Evolutionary conservation across 2,888 invertebrate genomes (phyloP), one percentile per base, ranked within the genome.

Genomic region (Leucophenga montana): DNA sequence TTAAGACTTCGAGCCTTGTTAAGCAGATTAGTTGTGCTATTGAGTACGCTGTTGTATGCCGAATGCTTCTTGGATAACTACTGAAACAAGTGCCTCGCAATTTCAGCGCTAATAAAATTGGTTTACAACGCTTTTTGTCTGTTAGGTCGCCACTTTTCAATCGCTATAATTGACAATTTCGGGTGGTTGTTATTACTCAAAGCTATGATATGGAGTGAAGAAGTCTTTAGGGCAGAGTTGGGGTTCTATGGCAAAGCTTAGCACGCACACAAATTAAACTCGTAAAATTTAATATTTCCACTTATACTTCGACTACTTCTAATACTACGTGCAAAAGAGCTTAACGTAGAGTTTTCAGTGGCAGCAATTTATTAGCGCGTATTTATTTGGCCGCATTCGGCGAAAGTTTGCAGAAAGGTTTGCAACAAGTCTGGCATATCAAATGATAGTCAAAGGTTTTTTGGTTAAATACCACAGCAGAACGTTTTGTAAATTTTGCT

Each of bases 271-370:
- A 82, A 82, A 83, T 82, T 82, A 82, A 82, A 75, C 75, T 83
- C 82, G 85, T 82, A 84, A 82, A 82, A 82, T 82, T 82, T 82
- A 82, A 82, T 82, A 82, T 82, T 83, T 81, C 67, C 61, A 68
- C 67, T 68, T 68, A 22, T 1, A 11, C 1, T 16, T 33, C 4
- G 39, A 39, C 39, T 11, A 39, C 9, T 8, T n/a, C n/a, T n/a
- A n/a, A n/a, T n/a, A 39, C 39, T 39, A 39, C 39, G 39, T 39
- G 39, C 39, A 39, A 39, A 39, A 39, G 39, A 39, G 39, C 67
- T 71, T 69, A 22, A 66, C 14, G 65, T 39, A 39, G 39, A 39
- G 61, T 61, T 61, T 61, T 78, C 71, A 71, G 71, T 64, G 75
- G 74, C 71, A 74, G 73, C 76, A 81, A 84, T 82, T 84, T 84